phyloP scores from a whole-genome alignment of 1,140 invertebrate genomes.

The Hycleus phaleratus region DNA sequence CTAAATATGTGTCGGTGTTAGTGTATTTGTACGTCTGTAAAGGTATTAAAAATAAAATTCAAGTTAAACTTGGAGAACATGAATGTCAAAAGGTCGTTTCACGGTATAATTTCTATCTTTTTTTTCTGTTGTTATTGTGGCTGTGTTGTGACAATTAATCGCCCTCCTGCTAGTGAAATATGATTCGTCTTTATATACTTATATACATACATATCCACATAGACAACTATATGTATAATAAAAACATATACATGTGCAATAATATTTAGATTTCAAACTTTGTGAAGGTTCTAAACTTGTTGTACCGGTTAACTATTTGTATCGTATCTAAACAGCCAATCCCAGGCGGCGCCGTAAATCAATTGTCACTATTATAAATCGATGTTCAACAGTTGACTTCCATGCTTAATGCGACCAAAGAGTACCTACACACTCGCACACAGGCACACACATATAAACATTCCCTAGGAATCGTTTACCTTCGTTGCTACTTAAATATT shows the following conservation, averaged over 20 bases:
- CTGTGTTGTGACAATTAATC: too few species aligned
- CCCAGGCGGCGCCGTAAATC: slow-evolving; percentile 37
- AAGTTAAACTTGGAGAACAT: too few species aligned
- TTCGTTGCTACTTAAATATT: slow-evolving; percentile 18
- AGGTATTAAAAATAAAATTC: too few species aligned
- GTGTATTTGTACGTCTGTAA: too few species aligned
- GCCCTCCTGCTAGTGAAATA: too few species aligned
- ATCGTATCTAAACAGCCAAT: slow-evolving; percentile 34
- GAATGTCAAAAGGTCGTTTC: too few species aligned
- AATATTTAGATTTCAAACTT: slow-evolving; percentile 21
- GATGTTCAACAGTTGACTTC: slow-evolving; percentile 39
- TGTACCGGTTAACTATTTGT: slow-evolving; percentile 31
- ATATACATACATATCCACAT: too few species aligned
- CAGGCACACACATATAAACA: slow-evolving; percentile 10
- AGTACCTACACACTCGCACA: slow-evolving; percentile 30
- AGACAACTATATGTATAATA: too few species aligned
- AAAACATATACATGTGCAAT: slow-evolving; percentile 14
- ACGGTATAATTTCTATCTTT: too few species aligned
- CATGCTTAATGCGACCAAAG: slow-evolving; percentile 36
- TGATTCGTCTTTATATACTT: too few species aligned
- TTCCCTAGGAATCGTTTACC: slow-evolving; percentile 39
- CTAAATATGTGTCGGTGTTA: too few species aligned
- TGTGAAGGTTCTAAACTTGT: slow-evolving; percentile 24
- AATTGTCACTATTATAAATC: slow-evolving; percentile 43
- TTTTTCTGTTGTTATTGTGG: too few species aligned